Percentiles rank a stretch among this genome's conserved stretches.
These are phyloP conservation scores for Salarias fasciatus DNA, from an alignment of 2,797 vertebrate species.

Conservation along the genomic window DNA sequence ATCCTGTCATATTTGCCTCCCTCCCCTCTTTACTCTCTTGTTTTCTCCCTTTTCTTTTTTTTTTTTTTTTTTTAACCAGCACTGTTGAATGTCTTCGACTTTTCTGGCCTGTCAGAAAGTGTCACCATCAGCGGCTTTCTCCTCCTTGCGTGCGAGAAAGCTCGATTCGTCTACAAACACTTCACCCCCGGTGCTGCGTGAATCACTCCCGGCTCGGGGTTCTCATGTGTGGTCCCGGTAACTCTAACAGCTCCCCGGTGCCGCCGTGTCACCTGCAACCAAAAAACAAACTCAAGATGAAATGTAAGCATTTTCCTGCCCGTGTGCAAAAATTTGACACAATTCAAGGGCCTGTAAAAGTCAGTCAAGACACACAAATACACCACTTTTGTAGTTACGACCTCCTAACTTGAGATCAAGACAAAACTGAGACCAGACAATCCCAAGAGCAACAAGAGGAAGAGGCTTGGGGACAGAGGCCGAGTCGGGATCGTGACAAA, in stretches of 20 bases:
- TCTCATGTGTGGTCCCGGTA: conserved; percentile 21
- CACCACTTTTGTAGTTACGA: no score
- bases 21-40: conserved; percentile 12
- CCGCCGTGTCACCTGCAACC: conserved; percentile 10
- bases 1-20: conserved; percentile 27
- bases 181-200: conserved; percentile 16
- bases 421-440: no score
- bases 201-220: conserved; percentile 41
- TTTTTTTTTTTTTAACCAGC: conserved; percentile 2
- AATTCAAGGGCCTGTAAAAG: no score
- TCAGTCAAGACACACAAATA: no score
- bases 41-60: conserved; percentile 15
- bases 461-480: no score
- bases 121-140: conserved; percentile 62
- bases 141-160: conserved; percentile 12
- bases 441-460: no score
- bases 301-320: no score
- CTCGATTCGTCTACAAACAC: conserved; percentile 22
- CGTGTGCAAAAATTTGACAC: no score
- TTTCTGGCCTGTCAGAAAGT: conserved; percentile 58
- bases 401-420: no score
- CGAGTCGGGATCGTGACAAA: no score
- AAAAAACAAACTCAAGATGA: no score
- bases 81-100: conserved; percentile 43
- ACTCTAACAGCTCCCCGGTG: conserved; percentile 8